These are phyloP conservation scores for Chalcis sispes DNA, from an alignment of 2,888 invertebrate species.

Conservation along the genomic window DNA sequence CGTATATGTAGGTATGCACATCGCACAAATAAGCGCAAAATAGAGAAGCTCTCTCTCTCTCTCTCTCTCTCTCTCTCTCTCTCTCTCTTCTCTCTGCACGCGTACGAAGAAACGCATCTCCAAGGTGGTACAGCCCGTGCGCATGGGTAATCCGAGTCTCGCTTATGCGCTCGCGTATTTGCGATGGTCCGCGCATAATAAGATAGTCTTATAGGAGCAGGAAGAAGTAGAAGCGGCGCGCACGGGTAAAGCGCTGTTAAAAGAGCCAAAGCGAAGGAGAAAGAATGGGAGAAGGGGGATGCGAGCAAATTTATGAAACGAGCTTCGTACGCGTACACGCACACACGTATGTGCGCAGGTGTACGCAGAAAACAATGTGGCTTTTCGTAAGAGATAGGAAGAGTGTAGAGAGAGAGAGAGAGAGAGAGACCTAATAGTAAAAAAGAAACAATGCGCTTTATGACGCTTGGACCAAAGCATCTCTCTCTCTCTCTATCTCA, in stretches of 20 bases:
- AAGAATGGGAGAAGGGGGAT: slow-evolving; percentile 5
- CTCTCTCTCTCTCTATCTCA: no score
- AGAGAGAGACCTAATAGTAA: slow-evolving; percentile 16
- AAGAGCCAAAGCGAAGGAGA: no score
- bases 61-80: no score
- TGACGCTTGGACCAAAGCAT: slow-evolving; percentile 30
- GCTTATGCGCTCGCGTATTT: slow-evolving; percentile 45
- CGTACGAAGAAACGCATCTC: no score
- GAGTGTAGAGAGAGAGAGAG: slow-evolving; percentile 17
- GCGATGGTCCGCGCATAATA: slow-evolving; percentile 62
- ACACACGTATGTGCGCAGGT: slow-evolving; percentile 7
- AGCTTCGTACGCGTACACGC: not conserved
- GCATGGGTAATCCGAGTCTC: slow-evolving; percentile 30
- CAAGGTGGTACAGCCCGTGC: not conserved
- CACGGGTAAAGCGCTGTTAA: slow-evolving; percentile 29
- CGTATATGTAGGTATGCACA: not conserved
- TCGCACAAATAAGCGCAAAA: no score
- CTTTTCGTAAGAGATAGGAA: slow-evolving; percentile 20
- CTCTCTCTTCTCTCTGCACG: no score
- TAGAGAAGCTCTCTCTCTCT: no score
- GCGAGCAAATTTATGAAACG: slow-evolving; percentile 44
- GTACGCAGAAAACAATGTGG: slow-evolving; percentile 50
- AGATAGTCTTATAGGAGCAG: slow-evolving; percentile 58
- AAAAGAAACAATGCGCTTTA: slow-evolving; percentile 54
- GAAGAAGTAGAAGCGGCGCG: slow-evolving; percentile 14